Percentiles rank a stretch among this genome's conserved stretches.
These are phyloP conservation scores for Lasioglossum malachurum DNA, from an alignment of 2,888 invertebrate genomes.

Conservation along the genomic window DNA sequence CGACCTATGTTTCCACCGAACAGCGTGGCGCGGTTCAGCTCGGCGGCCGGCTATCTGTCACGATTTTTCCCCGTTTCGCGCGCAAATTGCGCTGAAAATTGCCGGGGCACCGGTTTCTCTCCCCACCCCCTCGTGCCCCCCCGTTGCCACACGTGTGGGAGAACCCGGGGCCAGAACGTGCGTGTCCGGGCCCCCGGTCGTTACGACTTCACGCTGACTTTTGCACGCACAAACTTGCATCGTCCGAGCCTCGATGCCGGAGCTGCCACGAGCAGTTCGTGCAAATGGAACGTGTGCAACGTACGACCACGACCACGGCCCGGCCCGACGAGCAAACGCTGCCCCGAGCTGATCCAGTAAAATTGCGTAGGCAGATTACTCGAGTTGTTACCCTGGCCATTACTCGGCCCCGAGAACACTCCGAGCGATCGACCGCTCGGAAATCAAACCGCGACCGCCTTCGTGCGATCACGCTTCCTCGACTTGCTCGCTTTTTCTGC, in stretches of 20 bases:
- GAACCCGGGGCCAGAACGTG: slow-evolving; percentile 77
- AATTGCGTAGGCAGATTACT: slow-evolving; percentile 76
- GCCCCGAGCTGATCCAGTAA: slow-evolving; percentile 73
- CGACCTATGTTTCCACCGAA: background rate
- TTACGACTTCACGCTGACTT: slow-evolving; percentile 83
- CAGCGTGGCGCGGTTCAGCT: background rate
- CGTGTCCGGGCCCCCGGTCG: slow-evolving; percentile 78
- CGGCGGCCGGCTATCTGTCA: slow-evolving; percentile 29
- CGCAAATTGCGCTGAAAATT: slow-evolving; percentile 58
- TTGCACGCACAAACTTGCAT: slow-evolving; percentile 76
- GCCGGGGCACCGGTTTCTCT: slow-evolving; percentile 22
- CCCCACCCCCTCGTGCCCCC: background rate
- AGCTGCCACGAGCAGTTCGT: slow-evolving; percentile 80
- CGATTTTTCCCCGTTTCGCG: slow-evolving; percentile 40
- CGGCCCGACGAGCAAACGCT: slow-evolving; percentile 39
- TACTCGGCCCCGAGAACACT: slow-evolving; percentile 58
- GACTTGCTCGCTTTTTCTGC: background rate
- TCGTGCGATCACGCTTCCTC: slow-evolving; percentile 43
- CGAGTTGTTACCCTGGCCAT: slow-evolving; percentile 70
- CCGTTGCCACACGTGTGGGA: slow-evolving; percentile 62
- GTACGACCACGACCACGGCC: slow-evolving; percentile 19
- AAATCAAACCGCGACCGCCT: slow-evolving; percentile 53
- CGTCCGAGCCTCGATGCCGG: slow-evolving; percentile 36
- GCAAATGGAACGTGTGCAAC: slow-evolving; percentile 77
- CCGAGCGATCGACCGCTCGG: slow-evolving; percentile 57